phyloP scores from a whole-genome alignment of 1,140 invertebrate species.

The Zaprionus tsacasi region DNA sequence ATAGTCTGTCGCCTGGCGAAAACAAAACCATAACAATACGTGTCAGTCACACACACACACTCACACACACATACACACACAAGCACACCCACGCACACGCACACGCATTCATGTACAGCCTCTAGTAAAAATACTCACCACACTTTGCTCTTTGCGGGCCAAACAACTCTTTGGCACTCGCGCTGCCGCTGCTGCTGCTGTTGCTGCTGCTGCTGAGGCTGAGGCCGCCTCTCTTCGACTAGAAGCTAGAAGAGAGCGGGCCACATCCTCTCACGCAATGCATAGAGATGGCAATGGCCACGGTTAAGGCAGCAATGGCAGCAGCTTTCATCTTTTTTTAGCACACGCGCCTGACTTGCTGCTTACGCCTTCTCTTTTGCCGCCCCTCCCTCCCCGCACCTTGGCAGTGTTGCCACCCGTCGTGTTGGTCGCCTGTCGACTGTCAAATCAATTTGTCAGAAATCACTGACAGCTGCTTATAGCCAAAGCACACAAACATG shows the following conservation, averaged over 20 bases:
- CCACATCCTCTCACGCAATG: conserved; percentile 46
- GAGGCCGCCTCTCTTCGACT: conserved; percentile 35
- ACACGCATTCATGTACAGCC: conserved; percentile 4
- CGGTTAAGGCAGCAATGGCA: conserved; percentile 23
- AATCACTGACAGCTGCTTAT: conserved; percentile 82
- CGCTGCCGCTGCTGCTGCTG: conserved; percentile 19
- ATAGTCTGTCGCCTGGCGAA: conserved; percentile 24
- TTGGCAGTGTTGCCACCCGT: conserved; percentile 8
- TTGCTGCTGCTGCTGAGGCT: conserved; percentile 16
- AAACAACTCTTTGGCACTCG: conserved; percentile 58
- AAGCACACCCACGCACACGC: conserved; percentile 36
- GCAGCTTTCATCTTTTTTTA: conserved; percentile 61
- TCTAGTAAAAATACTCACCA: conserved; percentile 64
- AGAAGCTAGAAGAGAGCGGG: conserved; percentile 59
- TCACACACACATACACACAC: conserved; percentile 34
- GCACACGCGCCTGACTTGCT: conserved; percentile 70
- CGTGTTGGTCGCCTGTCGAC: conserved; percentile 70
- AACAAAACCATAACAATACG: conserved; percentile 46
- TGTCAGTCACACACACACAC: conserved; percentile 10
- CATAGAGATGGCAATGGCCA: conserved; percentile 69
- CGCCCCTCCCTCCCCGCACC: neutral
- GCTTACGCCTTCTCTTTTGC: conserved; percentile 8
- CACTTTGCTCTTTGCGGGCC: conserved; percentile 55
- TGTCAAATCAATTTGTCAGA: conserved; percentile 83
- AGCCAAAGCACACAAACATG: conserved; percentile 75